Evolutionary conservation across 2,113 vertebrate genomes (phyloP).

Genomic region (Ictalurus punctatus): DNA sequence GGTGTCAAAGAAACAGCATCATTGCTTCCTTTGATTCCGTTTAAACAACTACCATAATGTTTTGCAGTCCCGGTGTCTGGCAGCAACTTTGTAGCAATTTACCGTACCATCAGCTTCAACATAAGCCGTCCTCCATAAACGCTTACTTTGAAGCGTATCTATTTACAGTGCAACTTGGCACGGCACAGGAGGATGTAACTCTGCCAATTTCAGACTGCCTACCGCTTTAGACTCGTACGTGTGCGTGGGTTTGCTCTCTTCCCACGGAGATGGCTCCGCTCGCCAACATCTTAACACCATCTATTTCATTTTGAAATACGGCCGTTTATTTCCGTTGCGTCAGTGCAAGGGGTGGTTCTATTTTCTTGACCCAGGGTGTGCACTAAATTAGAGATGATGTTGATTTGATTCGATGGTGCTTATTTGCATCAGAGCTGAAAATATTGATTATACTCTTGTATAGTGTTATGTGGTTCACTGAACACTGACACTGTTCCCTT

Average conservation of each 20-base stretch:
- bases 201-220: conserved; percentile 26
- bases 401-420: not conserved
- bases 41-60: conserved; percentile 18
- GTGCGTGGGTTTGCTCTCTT: conserved; percentile 41
- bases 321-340: conserved; percentile 39
- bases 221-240: conserved; percentile 37
- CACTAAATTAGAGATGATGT: conserved; percentile 12
- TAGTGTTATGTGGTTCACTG: not conserved
- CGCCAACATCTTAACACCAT: conserved; percentile 27
- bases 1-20: conserved; percentile 13
- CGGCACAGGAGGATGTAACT: not conserved
- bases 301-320: conserved; percentile 33
- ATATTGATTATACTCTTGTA: not conserved
- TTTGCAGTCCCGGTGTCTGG: conserved; percentile 6
- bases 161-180: conserved; percentile 38
- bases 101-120: conserved; percentile 14
- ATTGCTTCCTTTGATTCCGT: not conserved
- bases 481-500: not conserved
- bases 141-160: conserved; percentile 13
- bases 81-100: conserved; percentile 25
- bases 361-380: conserved; percentile 13
- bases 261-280: conserved; percentile 41
- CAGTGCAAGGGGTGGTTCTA: conserved; percentile 25
- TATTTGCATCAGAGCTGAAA: conserved; percentile 20
- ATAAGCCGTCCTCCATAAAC: conserved; percentile 14